A percentile compares a stretch with the other conserved stretches of the same genome.
Evolutionary conservation across 1,140 invertebrate genomes (phyloP).

Genomic region (Orchestia grillus): DNA sequence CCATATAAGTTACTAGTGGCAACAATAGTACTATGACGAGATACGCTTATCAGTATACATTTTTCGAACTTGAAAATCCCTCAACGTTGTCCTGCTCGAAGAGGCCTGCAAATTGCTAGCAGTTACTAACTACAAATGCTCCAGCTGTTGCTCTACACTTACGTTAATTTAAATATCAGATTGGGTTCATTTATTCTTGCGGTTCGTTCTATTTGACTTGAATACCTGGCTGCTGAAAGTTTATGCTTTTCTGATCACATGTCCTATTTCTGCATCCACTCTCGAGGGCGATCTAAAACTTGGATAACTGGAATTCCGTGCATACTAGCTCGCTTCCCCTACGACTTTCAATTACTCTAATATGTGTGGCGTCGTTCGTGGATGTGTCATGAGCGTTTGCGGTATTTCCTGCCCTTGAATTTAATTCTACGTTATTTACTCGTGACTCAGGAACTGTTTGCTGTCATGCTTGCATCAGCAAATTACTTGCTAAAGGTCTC

Average conservation of each 20-base stretch:
- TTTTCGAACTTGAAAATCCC: background rate
- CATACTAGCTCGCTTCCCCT: background rate
- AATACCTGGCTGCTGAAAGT: background rate
- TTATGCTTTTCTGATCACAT: background rate
- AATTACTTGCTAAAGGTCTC: constrained; percentile 6
- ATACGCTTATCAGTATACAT: background rate
- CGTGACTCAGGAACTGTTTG: background rate
- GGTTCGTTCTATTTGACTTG: background rate
- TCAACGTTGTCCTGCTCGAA: background rate
- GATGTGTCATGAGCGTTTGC: constrained; percentile 20
- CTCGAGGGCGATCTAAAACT: background rate
- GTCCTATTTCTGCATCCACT: background rate
- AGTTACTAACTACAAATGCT: background rate
- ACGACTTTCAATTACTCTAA: background rate
- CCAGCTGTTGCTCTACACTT: background rate
- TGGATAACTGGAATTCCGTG: background rate
- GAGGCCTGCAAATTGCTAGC: background rate
- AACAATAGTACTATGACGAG: background rate
- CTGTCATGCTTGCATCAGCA: constrained; percentile 22
- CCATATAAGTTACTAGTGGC: background rate
- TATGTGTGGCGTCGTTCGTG: background rate
- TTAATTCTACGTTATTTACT: background rate
- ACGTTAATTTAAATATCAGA: background rate
- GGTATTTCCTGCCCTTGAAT: constrained; percentile 24
- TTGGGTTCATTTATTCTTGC: background rate